A percentile compares a stretch with the other conserved stretches of the same genome.
Evolutionary conservation across 2,888 invertebrate species (phyloP).

Genomic region (Drosophila formosana): DNA sequence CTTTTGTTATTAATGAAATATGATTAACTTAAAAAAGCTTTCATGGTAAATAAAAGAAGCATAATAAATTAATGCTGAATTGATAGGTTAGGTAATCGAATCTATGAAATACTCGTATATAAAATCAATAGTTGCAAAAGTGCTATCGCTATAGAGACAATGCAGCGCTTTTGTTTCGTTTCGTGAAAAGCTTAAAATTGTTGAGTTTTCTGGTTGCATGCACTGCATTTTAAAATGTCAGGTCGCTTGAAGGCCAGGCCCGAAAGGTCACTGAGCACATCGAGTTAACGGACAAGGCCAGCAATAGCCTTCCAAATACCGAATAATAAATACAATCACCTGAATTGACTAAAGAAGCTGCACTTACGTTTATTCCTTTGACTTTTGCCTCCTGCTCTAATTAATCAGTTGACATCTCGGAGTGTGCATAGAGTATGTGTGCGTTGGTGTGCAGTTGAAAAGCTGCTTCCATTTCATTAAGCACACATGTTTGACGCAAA

Average conservation of each 20-base stretch:
- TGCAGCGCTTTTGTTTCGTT: neutral
- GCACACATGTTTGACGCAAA: neutral
- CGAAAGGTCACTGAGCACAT: conserved; percentile 37
- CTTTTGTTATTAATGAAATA: too few relatives aligned
- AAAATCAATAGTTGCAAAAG: neutral
- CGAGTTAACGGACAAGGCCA: neutral
- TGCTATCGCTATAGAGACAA: neutral
- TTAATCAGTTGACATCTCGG: conserved; percentile 1
- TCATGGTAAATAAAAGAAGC: too few relatives aligned
- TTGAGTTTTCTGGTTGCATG: conserved; percentile 1
- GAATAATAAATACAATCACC: neutral
- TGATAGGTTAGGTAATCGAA: neutral
- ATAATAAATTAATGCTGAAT: too few relatives aligned
- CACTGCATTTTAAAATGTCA: conserved; percentile 10
- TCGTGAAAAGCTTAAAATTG: neutral
- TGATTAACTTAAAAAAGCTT: too few relatives aligned
- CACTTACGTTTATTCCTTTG: conserved; percentile 10
- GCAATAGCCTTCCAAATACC: neutral
- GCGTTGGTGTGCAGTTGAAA: conserved; percentile 10
- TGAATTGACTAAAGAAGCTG: neutral
- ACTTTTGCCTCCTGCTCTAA: conserved; percentile 12
- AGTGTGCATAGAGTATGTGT: neutral
- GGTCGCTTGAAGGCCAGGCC: conserved; percentile 6
- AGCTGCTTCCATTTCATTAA: conserved; percentile 37
- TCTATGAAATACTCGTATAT: neutral